Conservation (phyloP, 2,888 invertebrate species). For the Nezara viridula region DNA sequence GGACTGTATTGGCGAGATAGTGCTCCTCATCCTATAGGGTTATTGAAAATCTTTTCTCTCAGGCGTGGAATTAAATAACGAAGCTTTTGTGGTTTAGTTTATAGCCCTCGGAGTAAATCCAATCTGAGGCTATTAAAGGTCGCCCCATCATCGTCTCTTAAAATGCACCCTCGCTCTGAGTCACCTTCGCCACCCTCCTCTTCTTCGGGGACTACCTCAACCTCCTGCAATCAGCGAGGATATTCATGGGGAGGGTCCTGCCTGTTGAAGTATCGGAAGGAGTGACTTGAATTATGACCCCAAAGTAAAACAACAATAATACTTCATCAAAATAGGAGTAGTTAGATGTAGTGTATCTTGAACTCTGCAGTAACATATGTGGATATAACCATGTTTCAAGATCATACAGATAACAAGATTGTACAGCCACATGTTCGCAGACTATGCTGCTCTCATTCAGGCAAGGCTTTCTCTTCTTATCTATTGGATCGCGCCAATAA, state of each 20-base stretch:
- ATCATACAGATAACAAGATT: background rate
- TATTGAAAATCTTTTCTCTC: constrained; percentile 41
- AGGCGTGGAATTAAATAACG: constrained; percentile 18
- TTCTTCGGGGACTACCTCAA: background rate
- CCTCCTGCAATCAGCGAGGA: background rate
- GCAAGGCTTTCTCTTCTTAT: background rate
- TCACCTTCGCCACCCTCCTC: background rate
- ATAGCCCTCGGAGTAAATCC: constrained; percentile 7
- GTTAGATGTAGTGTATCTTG: background rate
- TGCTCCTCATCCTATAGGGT: background rate
- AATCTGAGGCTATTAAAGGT: constrained; percentile 21
- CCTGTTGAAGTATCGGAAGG: background rate
- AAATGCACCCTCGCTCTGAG: constrained; percentile 26
- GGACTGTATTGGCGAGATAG: background rate
- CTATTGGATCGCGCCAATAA: background rate
- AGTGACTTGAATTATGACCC: background rate
- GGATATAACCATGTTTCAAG: background rate
- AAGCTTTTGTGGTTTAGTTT: constrained; percentile 30
- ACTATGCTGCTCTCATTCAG: background rate
- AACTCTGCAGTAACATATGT: background rate
- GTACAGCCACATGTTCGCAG: background rate
- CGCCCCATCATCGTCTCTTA: constrained; percentile 40
- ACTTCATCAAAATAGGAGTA: background rate
- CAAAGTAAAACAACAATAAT: background rate
- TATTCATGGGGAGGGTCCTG: constrained; percentile 6